Conservation (phyloP, 2,113 vertebrate species). For the Rhea pennata region DNA sequence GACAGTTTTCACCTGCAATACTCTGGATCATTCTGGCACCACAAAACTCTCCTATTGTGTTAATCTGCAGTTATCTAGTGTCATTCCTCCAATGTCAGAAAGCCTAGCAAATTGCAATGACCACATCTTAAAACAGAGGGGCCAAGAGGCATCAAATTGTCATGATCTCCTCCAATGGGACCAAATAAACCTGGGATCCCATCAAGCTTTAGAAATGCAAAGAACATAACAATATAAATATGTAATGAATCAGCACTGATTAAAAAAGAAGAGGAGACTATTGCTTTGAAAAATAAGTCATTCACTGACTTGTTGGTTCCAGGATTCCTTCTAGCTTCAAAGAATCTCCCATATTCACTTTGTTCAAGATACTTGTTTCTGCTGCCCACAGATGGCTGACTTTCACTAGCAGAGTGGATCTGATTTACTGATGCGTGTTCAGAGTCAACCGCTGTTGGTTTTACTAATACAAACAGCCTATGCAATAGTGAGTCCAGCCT, state of each 20-base stretch:
- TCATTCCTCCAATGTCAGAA: neutral
- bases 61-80: neutral
- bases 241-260: neutral
- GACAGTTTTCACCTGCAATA: neutral
- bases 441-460: neutral
- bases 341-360: neutral
- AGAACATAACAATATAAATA: neutral
- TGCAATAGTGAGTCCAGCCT: neutral
- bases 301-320: neutral
- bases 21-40: neutral
- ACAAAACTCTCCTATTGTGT: neutral
- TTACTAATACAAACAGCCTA: neutral
- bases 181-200: neutral
- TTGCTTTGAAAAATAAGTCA: neutral
- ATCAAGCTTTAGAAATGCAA: neutral
- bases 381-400: neutral
- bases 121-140: neutral
- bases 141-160: neutral
- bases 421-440: neutral
- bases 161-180: fast-evolving
- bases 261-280: neutral
- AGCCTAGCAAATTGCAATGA: neutral
- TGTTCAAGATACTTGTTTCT: neutral
- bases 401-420: neutral
- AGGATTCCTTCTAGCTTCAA: neutral